Evolutionary conservation across 2,888 invertebrate species (phyloP), one percentile per base, ranked within the genome.

Genomic region (Drosophila glabriapex): DNA sequence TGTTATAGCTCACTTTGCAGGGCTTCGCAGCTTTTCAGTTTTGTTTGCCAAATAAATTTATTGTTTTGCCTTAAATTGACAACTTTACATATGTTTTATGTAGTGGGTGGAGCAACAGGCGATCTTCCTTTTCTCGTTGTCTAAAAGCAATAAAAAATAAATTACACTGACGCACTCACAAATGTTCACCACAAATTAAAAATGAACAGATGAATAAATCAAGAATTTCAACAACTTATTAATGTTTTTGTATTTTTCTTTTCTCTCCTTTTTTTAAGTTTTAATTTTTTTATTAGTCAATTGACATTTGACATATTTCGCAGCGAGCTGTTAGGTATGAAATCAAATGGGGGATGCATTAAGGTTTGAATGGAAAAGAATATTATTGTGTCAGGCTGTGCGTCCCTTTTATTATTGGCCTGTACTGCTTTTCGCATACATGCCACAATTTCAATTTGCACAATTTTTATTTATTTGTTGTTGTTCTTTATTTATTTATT

Each of bases 121-220:
- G 33, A 28, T 49, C 5, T n/a, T 7, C 37, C 19, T 31, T 7
- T 46, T 43, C 46, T 28, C 14, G 25, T 50, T 22, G 37, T 60
- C 54, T 49, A 63, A 69, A 62, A 28, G 53, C 41, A 67, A 29
- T 74, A 78, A 35, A 78, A 78, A 67, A 74, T 73, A 66, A 63
- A 78, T 58, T 65, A 54, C 50, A 54, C 60, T 37, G 56, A 54
- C 56, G 41, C n/a, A 31, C 39, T n/a, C 43, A 33, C 39, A 33
- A 66, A 46, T 14, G 52, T 50, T 50, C 66, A 74, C 62, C 39
- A 74, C 74, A 78, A 58, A 39, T 37, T 56, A 56, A 62, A 46
- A 63, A 49, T 25, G n/a, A 53, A 41, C 53, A 58, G 3, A 29
- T 43, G 49, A 65, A 50, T 52, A 46, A 66, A 70, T 69, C 50